Conservation (phyloP, 92 coral and sea anemone genomes). For the Diadumene lineata region DNA sequence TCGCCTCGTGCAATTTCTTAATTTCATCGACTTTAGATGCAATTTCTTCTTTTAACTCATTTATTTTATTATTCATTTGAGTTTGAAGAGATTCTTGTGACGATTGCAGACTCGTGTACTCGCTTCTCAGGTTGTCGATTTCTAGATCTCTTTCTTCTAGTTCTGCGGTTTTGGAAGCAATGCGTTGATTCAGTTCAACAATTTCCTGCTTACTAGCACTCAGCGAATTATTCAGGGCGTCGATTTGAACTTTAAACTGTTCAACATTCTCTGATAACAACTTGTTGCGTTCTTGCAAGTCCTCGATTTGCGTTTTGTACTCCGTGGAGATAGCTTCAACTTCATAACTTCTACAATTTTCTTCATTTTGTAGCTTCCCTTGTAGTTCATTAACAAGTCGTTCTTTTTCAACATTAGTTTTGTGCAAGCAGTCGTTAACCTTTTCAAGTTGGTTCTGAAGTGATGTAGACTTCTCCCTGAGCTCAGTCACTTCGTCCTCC, state of each 20-base stretch:
- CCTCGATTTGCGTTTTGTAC: constrained; percentile 20
- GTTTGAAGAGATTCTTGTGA: constrained; percentile 8
- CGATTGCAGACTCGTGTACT: not conserved
- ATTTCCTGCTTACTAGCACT: constrained; percentile 14
- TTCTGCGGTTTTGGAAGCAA: constrained; percentile 14
- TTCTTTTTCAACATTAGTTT: constrained; percentile 16
- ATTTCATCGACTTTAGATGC: constrained; percentile 14
- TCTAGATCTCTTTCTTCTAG: constrained; percentile 12
- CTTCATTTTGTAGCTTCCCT: constrained; percentile 12
- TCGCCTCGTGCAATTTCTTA: constrained; percentile 12
- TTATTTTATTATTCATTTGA: not conserved
- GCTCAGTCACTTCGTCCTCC: constrained; percentile 17
- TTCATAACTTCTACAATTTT: constrained; percentile 20
- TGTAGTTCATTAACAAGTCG: constrained; percentile 18
- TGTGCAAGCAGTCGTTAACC: constrained; percentile 17
- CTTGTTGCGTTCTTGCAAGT: constrained; percentile 8
- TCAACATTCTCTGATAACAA: constrained; percentile 2
- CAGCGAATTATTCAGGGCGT: constrained; percentile 2
- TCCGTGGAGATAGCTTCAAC: constrained; percentile 17
- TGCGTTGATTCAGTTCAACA: constrained; percentile 28
- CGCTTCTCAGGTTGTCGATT: constrained; percentile 5
- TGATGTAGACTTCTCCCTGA: not conserved
- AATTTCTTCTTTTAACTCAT: constrained; percentile 13
- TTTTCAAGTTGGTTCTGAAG: constrained; percentile 14
- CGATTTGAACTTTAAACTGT: constrained; percentile 18